phyloP scores from a whole-genome alignment of 2,113 vertebrate species.

The Clarias gariepinus region DNA sequence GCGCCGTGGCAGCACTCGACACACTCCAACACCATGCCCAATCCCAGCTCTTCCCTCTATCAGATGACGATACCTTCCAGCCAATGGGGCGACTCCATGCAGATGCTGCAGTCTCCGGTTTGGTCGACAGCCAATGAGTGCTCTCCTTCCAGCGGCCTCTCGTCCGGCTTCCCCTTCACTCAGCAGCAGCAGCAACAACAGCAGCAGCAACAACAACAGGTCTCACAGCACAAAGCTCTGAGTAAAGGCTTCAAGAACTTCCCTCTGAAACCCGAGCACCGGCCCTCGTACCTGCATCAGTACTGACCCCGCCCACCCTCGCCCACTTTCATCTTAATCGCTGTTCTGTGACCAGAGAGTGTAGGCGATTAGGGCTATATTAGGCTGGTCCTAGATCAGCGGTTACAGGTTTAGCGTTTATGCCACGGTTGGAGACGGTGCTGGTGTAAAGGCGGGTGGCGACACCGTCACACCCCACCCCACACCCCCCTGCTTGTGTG shows the following conservation, averaged over 20 bases:
- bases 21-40: conserved; percentile 80
- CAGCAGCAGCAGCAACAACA: conserved; percentile 81
- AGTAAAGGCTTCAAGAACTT: conserved; percentile 98
- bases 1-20: conserved; percentile 93
- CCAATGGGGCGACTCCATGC: conserved; percentile 95
- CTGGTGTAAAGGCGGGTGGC: not conserved
- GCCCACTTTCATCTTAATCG: not conserved
- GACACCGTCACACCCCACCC: not conserved
- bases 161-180: conserved; percentile 82
- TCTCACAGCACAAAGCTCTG: conserved; percentile 83
- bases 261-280: conserved; percentile 90
- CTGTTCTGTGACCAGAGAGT: conserved; percentile 9
- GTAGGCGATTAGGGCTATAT: not conserved
- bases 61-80: conserved; percentile 84
- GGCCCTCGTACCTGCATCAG: conserved; percentile 93
- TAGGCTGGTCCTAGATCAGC: conserved; percentile 30
- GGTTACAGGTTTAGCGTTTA: not conserved
- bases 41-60: conserved; percentile 85
- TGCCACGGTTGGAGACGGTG: conserved; percentile 8
- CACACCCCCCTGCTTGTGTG: not conserved
- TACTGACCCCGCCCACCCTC: conserved; percentile 73
- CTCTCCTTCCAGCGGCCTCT: conserved; percentile 72
- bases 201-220: conserved; percentile 67
- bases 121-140: conserved; percentile 90
- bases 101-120: conserved; percentile 90